These are phyloP conservation scores for Cyanocitta stelleri DNA, from an alignment of 2,113 vertebrate species.

Conservation along the genomic window DNA sequence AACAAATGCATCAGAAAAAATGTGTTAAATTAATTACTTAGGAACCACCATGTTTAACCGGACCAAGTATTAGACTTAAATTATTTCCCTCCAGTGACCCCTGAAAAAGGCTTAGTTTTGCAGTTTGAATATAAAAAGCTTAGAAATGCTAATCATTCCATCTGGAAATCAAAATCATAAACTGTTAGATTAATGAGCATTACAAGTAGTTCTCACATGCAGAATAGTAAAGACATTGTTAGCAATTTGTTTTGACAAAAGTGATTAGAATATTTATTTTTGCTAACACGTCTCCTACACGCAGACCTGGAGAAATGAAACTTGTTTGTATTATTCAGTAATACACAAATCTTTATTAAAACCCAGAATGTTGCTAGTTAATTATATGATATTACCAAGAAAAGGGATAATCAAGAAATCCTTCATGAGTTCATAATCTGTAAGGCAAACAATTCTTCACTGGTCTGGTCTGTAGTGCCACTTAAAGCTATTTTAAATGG, in stretches of 20 bases:
- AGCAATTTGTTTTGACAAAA: slow-evolving; percentile 66
- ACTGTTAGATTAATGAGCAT: slow-evolving; percentile 64
- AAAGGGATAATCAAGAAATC: slow-evolving; percentile 43
- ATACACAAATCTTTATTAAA: slow-evolving; percentile 55
- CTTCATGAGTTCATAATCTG: slow-evolving; percentile 22
- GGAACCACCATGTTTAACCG: not conserved
- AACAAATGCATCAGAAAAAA: not conserved
- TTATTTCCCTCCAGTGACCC: slow-evolving; percentile 56
- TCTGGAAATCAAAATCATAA: slow-evolving; percentile 69
- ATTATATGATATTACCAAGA: slow-evolving; percentile 33
- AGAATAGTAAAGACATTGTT: slow-evolving; percentile 59
- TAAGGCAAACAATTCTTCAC: slow-evolving; percentile 26
- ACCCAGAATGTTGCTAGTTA: slow-evolving; percentile 38
- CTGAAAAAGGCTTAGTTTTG: slow-evolving; percentile 61
- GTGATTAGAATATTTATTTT: slow-evolving; percentile 66
- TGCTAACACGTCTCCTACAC: slow-evolving; percentile 39
- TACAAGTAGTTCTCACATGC: slow-evolving; percentile 39
- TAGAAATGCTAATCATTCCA: slow-evolving; percentile 63
- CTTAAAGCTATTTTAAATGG: slow-evolving; percentile 16
- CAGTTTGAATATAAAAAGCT: slow-evolving; percentile 52
- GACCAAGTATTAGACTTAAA: slow-evolving; percentile 37
- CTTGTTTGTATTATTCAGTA: slow-evolving; percentile 39
- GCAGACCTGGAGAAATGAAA: slow-evolving; percentile 24
- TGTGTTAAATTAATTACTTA: not conserved
- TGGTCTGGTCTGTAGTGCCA: not conserved